These are phyloP conservation scores for Phalacrocorax pelagicus DNA, from an alignment of 2,113 vertebrate species.

Conservation along the genomic window DNA sequence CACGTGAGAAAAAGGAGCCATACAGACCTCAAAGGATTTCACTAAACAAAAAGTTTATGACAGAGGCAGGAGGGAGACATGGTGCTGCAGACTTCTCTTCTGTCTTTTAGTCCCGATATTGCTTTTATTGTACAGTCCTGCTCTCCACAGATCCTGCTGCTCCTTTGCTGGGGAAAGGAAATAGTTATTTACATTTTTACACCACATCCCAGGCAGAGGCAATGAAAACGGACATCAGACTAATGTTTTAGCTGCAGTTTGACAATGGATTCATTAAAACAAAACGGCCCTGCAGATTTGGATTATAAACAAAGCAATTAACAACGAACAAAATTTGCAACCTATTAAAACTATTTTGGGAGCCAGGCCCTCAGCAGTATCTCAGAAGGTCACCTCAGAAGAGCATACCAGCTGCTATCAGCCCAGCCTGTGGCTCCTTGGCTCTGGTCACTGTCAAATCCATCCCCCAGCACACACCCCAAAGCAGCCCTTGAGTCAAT, in stretches of 20 bases:
- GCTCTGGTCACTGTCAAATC: conserved; percentile 25
- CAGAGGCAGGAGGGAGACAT: not conserved
- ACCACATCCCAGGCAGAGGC: not conserved
- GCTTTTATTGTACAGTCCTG: not conserved
- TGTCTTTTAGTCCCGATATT: not conserved
- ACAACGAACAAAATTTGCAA: not conserved
- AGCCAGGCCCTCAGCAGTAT: not conserved
- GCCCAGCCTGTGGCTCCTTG: not conserved
- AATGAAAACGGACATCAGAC: not conserved
- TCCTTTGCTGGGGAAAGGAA: not conserved
- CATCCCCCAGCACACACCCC: not conserved
- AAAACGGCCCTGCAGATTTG: not conserved
- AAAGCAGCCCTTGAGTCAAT: conserved; percentile 9
- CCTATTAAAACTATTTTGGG: conserved; percentile 11
- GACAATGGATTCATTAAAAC: not conserved
- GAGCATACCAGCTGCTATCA: not conserved
- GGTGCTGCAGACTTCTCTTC: not conserved
- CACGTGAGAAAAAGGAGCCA: not conserved
- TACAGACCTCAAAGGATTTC: not conserved
- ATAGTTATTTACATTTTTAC: not conserved
- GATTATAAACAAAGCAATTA: conserved; percentile 49
- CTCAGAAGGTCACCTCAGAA: conserved; percentile 32
- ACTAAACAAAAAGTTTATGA: not conserved
- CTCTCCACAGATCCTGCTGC: not conserved
- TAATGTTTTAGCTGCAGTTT: not conserved